Evolutionary conservation across 2,113 vertebrate genomes (phyloP).

Genomic region (Oncorhynchus tshawytscha): DNA sequence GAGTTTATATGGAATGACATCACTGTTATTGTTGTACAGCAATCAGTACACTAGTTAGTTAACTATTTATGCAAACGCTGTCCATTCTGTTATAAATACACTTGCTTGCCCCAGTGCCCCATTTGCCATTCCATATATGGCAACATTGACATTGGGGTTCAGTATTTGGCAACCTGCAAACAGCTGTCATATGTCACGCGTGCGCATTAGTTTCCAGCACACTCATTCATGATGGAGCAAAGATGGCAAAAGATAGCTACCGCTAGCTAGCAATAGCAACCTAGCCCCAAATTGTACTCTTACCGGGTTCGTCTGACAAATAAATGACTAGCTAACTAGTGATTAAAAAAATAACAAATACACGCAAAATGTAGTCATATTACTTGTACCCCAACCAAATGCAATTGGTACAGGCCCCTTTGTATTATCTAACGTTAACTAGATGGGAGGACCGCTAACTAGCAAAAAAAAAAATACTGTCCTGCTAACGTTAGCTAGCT

Average conservation of each 20-base stretch:
- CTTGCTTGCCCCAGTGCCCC: slow-evolving; percentile 74
- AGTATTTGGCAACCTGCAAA: slow-evolving; percentile 70
- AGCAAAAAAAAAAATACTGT: background rate
- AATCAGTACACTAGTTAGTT: background rate
- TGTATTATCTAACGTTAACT: too few species aligned
- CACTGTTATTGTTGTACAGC: background rate
- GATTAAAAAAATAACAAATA: too few species aligned
- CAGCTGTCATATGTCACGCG: slow-evolving; percentile 65
- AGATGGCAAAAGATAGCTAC: background rate
- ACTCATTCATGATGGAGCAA: slow-evolving; percentile 22
- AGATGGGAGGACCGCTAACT: too few species aligned
- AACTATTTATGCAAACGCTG: slow-evolving; percentile 41
- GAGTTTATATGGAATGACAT: too few species aligned
- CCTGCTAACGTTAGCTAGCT: background rate
- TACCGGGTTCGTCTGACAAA: too few species aligned
- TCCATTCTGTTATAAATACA: slow-evolving; percentile 79
- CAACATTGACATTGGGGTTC: slow-evolving; percentile 70
- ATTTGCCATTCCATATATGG: slow-evolving; percentile 78
- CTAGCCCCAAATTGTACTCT: too few species aligned
- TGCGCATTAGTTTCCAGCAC: slow-evolving; percentile 31
- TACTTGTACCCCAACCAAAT: too few species aligned
- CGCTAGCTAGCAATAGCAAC: too few species aligned
- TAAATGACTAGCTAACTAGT: background rate
- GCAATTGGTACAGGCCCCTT: too few species aligned
- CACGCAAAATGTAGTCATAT: too few species aligned